Conservation (phyloP, 2,113 vertebrate species). For the Mustelus asterias region DNA sequence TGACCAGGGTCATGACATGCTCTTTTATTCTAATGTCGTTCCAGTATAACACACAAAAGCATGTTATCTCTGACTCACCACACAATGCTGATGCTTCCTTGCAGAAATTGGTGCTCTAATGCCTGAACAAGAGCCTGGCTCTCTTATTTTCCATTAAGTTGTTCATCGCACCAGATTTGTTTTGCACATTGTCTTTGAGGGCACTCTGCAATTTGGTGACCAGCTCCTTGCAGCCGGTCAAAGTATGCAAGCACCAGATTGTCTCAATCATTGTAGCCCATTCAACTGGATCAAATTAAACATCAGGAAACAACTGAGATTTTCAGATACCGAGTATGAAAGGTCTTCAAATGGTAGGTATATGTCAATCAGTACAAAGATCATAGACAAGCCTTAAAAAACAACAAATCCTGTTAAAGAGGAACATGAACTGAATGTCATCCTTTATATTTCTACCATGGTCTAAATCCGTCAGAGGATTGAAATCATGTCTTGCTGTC, state of each 20-base stretch:
- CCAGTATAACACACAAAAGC: slow-evolving; percentile 41
- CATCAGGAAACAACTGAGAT: background rate
- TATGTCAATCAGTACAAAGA: background rate
- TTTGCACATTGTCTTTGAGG: background rate
- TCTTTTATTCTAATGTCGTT: slow-evolving; percentile 40
- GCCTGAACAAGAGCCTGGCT: slow-evolving; percentile 41
- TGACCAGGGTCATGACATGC: background rate
- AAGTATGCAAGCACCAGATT: background rate
- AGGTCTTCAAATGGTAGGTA: background rate
- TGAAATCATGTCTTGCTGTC: background rate
- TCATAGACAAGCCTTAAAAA: background rate
- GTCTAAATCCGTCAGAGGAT: background rate
- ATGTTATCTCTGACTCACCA: slow-evolving; percentile 46
- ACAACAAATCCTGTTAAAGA: slow-evolving; percentile 12
- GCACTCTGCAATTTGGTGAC: background rate
- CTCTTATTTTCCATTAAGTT: slow-evolving; percentile 48
- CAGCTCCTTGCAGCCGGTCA: background rate
- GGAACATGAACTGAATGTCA: background rate
- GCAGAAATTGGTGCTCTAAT: slow-evolving; percentile 50
- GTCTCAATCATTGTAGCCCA: background rate
- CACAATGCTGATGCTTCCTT: slow-evolving; percentile 41
- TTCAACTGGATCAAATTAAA: slow-evolving; percentile 15
- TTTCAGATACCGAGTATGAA: slow-evolving; percentile 23
- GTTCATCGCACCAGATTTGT: slow-evolving; percentile 44
- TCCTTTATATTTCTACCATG: background rate